Evolutionary conservation across 2,113 vertebrate genomes (phyloP).

Genomic region (Tupaia tana): DNA sequence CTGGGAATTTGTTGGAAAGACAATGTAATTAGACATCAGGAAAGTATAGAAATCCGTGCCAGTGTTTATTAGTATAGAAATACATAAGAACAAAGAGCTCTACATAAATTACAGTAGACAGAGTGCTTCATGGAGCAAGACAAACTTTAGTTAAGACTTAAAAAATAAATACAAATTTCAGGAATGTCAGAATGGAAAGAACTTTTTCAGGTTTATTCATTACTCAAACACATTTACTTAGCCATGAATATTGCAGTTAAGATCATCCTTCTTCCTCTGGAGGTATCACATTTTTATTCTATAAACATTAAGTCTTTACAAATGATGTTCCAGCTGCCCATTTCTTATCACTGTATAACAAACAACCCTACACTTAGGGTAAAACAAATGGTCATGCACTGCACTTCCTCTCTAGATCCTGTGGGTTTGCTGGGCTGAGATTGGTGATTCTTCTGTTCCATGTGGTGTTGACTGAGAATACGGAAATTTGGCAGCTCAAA

Average conservation of each 20-base stretch:
- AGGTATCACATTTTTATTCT: not conserved
- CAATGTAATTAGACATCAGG: not conserved
- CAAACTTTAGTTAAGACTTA: not conserved
- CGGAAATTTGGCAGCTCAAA: not conserved
- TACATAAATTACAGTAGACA: not conserved
- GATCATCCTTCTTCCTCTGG: not conserved
- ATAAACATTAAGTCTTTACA: not conserved
- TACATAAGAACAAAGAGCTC: not conserved
- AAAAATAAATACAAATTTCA: not conserved
- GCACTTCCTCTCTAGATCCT: not conserved
- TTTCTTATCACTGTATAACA: not conserved
- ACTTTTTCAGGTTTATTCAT: not conserved
- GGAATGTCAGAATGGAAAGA: not conserved
- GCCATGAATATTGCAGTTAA: not conserved
- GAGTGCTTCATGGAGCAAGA: not conserved
- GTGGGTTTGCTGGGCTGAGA: not conserved
- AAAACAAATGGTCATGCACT: not conserved
- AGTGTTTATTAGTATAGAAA: not conserved
- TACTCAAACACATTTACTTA: not conserved
- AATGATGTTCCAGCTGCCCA: not conserved
- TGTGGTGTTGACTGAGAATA: not conserved
- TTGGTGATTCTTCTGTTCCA: not conserved
- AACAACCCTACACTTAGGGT: not conserved
- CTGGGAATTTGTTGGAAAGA: not conserved
- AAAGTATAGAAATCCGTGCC: not conserved